A percentile compares a stretch with the other conserved stretches of the same genome.
Conservation (phyloP, 2,113 vertebrate species). For the Penelope pileata region DNA sequence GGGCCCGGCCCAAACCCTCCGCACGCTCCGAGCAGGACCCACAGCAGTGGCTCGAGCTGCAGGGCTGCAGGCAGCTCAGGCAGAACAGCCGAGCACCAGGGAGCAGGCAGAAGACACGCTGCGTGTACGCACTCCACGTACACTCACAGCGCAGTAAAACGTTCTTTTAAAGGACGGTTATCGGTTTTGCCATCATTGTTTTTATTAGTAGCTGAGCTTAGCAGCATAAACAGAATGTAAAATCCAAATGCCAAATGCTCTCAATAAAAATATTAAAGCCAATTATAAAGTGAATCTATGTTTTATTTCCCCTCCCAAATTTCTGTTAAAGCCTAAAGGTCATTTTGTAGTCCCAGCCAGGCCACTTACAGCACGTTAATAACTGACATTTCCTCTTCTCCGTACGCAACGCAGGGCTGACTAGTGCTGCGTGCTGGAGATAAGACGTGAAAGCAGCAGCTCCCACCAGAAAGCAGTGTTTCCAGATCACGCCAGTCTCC, state of each 20-base stretch:
- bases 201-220: neutral
- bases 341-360: conserved; percentile 49
- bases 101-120: neutral
- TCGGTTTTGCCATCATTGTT: conserved; percentile 5
- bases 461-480: conserved; percentile 40
- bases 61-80: too few species aligned
- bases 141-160: neutral
- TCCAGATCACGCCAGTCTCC: conserved; percentile 50
- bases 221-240: conserved; percentile 8
- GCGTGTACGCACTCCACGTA: neutral
- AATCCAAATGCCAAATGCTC: conserved; percentile 52
- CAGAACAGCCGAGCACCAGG: neutral
- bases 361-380: conserved; percentile 64
- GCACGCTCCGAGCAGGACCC: neutral
- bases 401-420: conserved; percentile 47
- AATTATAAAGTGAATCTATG: conserved; percentile 51
- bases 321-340: conserved; percentile 46
- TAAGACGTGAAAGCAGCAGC: conserved; percentile 51
- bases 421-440: conserved; percentile 39
- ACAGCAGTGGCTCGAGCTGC: neutral
- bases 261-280: conserved; percentile 39
- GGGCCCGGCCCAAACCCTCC: neutral
- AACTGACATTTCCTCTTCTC: conserved; percentile 72
- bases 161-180: neutral
- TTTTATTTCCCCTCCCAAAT: conserved; percentile 58